Percentiles rank a stretch among this genome's conserved stretches.
phyloP scores from a whole-genome alignment of 2,113 vertebrate genomes.

The Hippopotamus amphibius region DNA sequence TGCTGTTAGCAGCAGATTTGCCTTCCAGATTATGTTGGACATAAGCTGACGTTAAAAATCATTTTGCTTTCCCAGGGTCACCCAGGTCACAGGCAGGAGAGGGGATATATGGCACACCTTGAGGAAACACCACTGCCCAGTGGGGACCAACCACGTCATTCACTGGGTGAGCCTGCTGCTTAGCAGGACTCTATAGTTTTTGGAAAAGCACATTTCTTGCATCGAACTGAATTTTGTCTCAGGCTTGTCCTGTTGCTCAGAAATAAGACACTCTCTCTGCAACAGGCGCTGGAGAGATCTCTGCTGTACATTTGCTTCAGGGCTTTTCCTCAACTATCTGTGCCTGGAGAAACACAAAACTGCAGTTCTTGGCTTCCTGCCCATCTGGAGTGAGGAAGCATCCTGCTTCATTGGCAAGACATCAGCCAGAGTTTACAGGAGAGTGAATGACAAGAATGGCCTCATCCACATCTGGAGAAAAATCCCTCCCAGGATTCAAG shows the following conservation, averaged over 20 bases:
- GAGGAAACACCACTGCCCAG: fast-evolving
- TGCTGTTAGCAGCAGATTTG: neutral
- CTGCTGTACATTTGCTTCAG: conserved; percentile 65
- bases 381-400: conserved; percentile 58
- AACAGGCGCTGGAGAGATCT: conserved; percentile 6
- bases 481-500: conserved; percentile 48
- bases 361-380: conserved; percentile 67
- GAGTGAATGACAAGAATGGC: conserved; percentile 71
- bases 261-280: conserved; percentile 51
- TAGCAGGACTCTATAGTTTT: neutral
- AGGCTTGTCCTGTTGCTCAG: conserved; percentile 67
- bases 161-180: neutral
- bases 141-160: neutral
- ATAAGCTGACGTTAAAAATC: neutral
- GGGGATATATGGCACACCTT: fast-evolving
- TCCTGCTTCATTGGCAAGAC: conserved; percentile 73
- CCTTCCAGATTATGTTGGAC: conserved; percentile 1
- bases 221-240: conserved; percentile 1
- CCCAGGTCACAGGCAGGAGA: neutral
- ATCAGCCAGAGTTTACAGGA: conserved; percentile 62
- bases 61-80: conserved; percentile 36
- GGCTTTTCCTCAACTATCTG: conserved; percentile 62
- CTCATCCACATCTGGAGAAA: conserved; percentile 40
- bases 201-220: neutral
- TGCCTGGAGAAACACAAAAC: conserved; percentile 73